These are phyloP conservation scores for Bellardia pandia DNA, from an alignment of 2,888 invertebrate genomes.

Conservation along the genomic window DNA sequence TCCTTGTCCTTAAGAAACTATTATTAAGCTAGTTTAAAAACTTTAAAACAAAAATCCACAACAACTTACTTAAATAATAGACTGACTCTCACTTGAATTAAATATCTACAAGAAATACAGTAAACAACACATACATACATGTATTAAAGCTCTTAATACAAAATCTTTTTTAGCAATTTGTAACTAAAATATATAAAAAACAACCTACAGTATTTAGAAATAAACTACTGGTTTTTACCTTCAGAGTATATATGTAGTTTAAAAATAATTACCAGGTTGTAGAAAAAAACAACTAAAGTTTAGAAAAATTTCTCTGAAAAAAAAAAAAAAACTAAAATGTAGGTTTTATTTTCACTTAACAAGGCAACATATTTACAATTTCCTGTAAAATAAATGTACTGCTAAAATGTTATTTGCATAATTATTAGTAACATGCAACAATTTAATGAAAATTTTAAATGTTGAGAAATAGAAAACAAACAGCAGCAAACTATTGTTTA, in stretches of 20 bases:
- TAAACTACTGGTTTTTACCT: not conserved
- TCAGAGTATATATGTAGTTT: not conserved
- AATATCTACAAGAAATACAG: not conserved
- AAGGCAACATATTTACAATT: slow-evolving; percentile 67
- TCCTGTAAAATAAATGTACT: slow-evolving; percentile 36
- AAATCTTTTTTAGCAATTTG: too few relatives aligned
- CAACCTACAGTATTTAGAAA: not conserved
- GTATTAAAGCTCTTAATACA: not conserved
- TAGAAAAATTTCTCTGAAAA: not conserved
- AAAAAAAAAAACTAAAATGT: slow-evolving; percentile 16
- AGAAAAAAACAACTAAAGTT: not conserved
- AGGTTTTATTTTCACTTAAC: slow-evolving; percentile 64
- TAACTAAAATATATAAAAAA: not conserved
- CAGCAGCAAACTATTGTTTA: not conserved
- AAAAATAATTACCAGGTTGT: slow-evolving; percentile 20
- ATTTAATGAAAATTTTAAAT: slow-evolving; percentile 43
- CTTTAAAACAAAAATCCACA: not conserved
- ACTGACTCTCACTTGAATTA: slow-evolving; percentile 5
- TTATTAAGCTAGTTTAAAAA: not conserved
- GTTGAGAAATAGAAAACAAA: not conserved
- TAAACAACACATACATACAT: not conserved
- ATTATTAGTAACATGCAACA: slow-evolving; percentile 63
- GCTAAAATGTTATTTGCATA: slow-evolving; percentile 30
- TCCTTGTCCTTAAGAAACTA: not conserved
- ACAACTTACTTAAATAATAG: slow-evolving; percentile 16